phyloP scores from a whole-genome alignment of 2,888 invertebrate genomes.

The Drosophila anomalata region DNA sequence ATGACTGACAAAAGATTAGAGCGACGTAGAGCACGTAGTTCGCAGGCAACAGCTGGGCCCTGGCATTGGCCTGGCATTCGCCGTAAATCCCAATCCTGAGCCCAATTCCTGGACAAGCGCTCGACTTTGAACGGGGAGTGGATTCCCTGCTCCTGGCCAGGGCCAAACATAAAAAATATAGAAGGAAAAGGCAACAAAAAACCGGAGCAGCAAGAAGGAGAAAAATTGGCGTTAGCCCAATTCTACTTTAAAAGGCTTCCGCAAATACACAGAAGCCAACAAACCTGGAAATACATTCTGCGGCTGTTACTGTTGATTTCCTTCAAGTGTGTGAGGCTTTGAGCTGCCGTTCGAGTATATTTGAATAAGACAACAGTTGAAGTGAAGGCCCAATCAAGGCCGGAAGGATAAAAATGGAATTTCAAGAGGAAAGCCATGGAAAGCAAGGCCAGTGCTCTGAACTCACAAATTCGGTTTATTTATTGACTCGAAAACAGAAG shows the following conservation, averaged over 20 bases:
- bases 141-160: slow-evolving; percentile 18
- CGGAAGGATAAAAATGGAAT: slow-evolving; percentile 11
- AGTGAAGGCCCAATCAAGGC: slow-evolving; percentile 40
- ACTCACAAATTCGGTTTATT: slow-evolving; percentile 13
- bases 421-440: background rate
- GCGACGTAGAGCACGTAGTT: slow-evolving; percentile 55
- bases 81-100: slow-evolving; percentile 43
- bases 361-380: slow-evolving; percentile 41
- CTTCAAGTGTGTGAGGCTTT: slow-evolving; percentile 27
- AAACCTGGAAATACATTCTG: slow-evolving; percentile 28
- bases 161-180: slow-evolving; percentile 19
- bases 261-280: slow-evolving; percentile 22
- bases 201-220: background rate
- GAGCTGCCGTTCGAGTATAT: slow-evolving; percentile 37
- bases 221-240: slow-evolving; percentile 36
- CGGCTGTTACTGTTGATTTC: slow-evolving; percentile 32
- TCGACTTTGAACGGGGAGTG: slow-evolving; percentile 45
- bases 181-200: slow-evolving; percentile 16
- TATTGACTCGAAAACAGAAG: slow-evolving; percentile 4
- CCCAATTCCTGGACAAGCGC: slow-evolving; percentile 38
- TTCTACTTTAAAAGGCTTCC: slow-evolving; percentile 41
- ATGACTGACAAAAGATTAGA: slow-evolving; percentile 78
- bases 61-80: slow-evolving; percentile 33
- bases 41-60: slow-evolving; percentile 49
- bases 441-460: background rate